Evolutionary conservation across 2,888 invertebrate species (phyloP).

Genomic region (Slavum lentiscoides): DNA sequence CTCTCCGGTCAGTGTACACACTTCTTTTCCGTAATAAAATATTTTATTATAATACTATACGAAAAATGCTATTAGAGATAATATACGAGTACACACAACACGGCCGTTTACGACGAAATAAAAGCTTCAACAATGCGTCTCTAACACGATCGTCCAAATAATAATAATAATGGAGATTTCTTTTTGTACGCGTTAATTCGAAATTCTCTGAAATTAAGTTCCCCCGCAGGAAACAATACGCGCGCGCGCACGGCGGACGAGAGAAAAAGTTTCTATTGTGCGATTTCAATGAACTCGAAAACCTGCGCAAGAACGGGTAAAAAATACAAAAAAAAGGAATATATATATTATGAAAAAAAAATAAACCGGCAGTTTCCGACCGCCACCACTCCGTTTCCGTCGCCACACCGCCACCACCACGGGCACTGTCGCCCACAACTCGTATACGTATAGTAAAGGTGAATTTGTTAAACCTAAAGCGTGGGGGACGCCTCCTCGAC

Average conservation of each 20-base stretch:
- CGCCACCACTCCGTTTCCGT: constrained; percentile 1
- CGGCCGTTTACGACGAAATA: not conserved
- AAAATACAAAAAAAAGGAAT: not conserved
- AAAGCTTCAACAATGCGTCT: not conserved
- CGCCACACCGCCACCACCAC: too few relatives aligned
- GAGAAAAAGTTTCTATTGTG: constrained; percentile 35
- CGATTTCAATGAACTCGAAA: constrained; percentile 36
- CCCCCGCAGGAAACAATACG: not conserved
- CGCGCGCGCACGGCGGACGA: not conserved
- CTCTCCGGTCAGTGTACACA: too few relatives aligned
- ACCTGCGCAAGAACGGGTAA: not conserved
- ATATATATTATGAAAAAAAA: not conserved
- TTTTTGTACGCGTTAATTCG: not conserved
- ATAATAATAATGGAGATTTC: not conserved
- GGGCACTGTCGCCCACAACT: not conserved
- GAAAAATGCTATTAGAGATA: not conserved
- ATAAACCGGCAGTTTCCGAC: constrained; percentile 10
- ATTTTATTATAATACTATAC: too few relatives aligned
- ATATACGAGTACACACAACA: not conserved
- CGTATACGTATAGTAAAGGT: not conserved
- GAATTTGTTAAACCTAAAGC: constrained; percentile 35
- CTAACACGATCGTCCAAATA: not conserved
- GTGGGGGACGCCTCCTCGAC: constrained; percentile 1
- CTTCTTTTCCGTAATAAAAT: too few relatives aligned
- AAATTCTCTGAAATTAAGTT: constrained; percentile 7